Conservation (phyloP, 2,888 invertebrate species). For the Lathronympha strigana region DNA sequence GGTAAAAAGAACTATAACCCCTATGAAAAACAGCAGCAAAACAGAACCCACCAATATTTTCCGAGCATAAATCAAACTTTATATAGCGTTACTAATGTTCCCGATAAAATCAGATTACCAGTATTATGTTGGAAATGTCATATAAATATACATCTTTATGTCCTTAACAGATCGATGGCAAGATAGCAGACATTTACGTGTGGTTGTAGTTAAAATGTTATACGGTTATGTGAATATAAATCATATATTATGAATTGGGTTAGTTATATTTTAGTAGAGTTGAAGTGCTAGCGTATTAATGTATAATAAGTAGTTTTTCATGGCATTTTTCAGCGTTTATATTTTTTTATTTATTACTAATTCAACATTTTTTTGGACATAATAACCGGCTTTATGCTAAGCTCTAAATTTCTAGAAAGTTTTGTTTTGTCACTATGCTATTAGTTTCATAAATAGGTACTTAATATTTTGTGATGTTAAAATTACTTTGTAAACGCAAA, state of each 20-base stretch:
- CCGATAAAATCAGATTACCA: constrained; percentile 37
- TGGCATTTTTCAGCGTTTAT: too few relatives aligned
- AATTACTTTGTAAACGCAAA: too few relatives aligned
- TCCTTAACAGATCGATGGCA: constrained; percentile 26
- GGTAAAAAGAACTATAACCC: too few relatives aligned
- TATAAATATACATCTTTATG: constrained; percentile 41
- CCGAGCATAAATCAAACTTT: constrained; percentile 34
- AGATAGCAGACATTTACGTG: constrained; percentile 23
- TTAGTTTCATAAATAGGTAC: too few relatives aligned
- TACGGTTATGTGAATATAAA: constrained; percentile 31
- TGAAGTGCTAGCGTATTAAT: not conserved
- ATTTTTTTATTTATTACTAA: too few relatives aligned
- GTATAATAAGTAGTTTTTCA: too few relatives aligned
- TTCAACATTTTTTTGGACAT: too few relatives aligned
- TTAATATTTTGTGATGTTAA: too few relatives aligned
- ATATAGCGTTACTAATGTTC: constrained; percentile 38
- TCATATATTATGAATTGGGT: constrained; percentile 29
- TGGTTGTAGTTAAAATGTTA: constrained; percentile 28
- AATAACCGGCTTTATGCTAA: too few relatives aligned
- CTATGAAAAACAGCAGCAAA: too few relatives aligned
- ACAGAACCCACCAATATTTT: not conserved
- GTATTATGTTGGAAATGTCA: constrained; percentile 31
- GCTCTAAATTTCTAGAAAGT: too few relatives aligned
- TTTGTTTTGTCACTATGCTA: too few relatives aligned
- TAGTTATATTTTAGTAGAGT: constrained; percentile 6